A percentile compares a stretch with the other conserved stretches of the same genome.
Evolutionary conservation across 2,888 invertebrate species (phyloP).

Genomic region (Trissolcus brochymenae): DNA sequence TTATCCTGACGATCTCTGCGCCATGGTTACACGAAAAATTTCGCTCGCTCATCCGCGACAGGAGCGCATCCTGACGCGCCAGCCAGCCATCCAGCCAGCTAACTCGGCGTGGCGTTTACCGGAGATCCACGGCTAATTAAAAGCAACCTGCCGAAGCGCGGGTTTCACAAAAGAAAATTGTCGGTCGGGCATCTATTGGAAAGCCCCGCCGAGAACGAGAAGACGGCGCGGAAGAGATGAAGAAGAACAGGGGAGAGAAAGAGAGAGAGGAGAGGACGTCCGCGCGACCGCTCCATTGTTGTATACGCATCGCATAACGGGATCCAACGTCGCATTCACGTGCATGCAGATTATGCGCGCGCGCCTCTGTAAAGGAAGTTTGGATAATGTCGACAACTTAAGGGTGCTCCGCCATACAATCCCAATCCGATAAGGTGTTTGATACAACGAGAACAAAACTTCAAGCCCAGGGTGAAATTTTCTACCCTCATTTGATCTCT

Average conservation of each 20-base stretch:
- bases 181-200: constrained; percentile 49
- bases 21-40: constrained; percentile 59
- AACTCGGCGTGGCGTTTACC: constrained; percentile 62
- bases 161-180: constrained; percentile 59
- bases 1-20: constrained; percentile 41
- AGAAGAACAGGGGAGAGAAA: constrained; percentile 29
- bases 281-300: constrained; percentile 60
- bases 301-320: constrained; percentile 52
- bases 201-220: constrained; percentile 37
- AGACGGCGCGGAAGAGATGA: constrained; percentile 25
- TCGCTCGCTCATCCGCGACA: constrained; percentile 58
- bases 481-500: too few relatives aligned
- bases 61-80: constrained; percentile 54
- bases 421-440: constrained; percentile 21
- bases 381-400: constrained; percentile 32
- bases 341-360: constrained; percentile 16
- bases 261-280: constrained; percentile 46
- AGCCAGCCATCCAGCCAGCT: constrained; percentile 39
- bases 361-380: constrained; percentile 23
- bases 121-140: constrained; percentile 72
- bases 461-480: neutral
- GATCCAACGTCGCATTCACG: constrained; percentile 48
- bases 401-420: constrained; percentile 15
- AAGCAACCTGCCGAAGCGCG: constrained; percentile 65
- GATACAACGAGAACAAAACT: neutral